Conservation (phyloP, 2,888 invertebrate species). For the Schrankia costaestrigalis region DNA sequence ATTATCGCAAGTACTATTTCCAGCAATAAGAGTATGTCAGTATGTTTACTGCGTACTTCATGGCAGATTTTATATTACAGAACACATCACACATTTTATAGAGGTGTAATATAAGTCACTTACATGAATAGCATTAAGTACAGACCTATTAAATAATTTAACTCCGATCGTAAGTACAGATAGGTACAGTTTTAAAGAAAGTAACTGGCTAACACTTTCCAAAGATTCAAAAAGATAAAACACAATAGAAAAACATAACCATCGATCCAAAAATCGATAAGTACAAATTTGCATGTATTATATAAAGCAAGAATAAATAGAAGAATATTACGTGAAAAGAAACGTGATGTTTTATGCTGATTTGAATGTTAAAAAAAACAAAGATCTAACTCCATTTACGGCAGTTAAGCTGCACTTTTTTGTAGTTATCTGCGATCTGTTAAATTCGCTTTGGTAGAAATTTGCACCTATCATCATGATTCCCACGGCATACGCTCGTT, state of each 20-base stretch:
- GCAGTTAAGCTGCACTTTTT: constrained; percentile 40
- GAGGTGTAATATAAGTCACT: no score
- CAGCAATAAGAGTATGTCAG: no score
- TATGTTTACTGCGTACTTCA: no score
- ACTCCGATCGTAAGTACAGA: no score
- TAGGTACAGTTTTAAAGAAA: no score
- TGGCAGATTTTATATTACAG: no score
- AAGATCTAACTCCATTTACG: constrained; percentile 35
- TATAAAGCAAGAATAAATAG: constrained; percentile 36
- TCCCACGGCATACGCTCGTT: constrained; percentile 32
- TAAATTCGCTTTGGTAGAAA: constrained; percentile 50
- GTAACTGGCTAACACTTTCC: no score
- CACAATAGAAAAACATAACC: constrained; percentile 27
- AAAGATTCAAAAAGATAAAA: constrained; percentile 9
- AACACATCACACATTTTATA: no score
- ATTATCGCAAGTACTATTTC: no score
- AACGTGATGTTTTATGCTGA: constrained; percentile 38
- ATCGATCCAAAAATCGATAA: constrained; percentile 27
- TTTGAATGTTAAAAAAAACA: constrained; percentile 43
- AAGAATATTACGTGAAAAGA: constrained; percentile 40
- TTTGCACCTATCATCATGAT: constrained; percentile 52
- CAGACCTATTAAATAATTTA: no score
- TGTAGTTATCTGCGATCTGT: constrained; percentile 50
- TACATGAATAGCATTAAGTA: no score
- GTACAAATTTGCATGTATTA: constrained; percentile 33